Evolutionary conservation across 2,797 vertebrate genomes (phyloP).

Genomic region (Taenioides sp.): DNA sequence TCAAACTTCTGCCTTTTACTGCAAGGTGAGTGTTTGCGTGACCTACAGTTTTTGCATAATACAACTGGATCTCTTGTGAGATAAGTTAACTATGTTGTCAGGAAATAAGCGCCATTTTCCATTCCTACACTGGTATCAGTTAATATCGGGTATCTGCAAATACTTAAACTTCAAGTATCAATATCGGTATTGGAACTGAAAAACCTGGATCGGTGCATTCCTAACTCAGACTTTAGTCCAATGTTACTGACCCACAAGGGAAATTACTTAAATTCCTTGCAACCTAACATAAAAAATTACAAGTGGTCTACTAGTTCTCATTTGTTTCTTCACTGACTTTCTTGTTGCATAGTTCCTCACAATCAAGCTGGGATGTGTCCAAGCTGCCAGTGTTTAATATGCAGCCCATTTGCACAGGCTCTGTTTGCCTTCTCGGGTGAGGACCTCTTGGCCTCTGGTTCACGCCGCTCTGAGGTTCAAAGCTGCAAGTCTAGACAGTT

Average conservation of each 20-base stretch:
- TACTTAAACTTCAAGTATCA: too few species aligned
- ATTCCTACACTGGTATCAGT: too few species aligned
- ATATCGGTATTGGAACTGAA: too few species aligned
- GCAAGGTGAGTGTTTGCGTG: background rate
- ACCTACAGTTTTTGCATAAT: background rate
- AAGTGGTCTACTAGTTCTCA: background rate
- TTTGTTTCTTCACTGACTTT: background rate
- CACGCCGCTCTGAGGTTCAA: slow-evolving; percentile 34
- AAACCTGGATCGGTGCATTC: too few species aligned
- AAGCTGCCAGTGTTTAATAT: slow-evolving; percentile 35
- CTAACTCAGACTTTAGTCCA: too few species aligned
- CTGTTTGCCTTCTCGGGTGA: slow-evolving; percentile 25
- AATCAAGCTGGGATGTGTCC: slow-evolving; percentile 9
- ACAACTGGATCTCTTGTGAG: too few species aligned
- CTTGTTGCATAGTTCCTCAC: slow-evolving; percentile 1
- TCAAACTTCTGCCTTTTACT: background rate
- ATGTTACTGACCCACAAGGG: too few species aligned
- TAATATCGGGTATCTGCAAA: too few species aligned
- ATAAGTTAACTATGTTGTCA: too few species aligned
- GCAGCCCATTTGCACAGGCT: slow-evolving; percentile 30
- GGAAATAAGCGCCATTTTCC: too few species aligned
- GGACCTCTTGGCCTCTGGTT: slow-evolving; percentile 43
- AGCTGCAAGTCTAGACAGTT: slow-evolving; percentile 40
- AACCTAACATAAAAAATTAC: background rate
- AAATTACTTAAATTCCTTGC: too few species aligned